A percentile compares a stretch with the other conserved stretches of the same genome.
These are phyloP conservation scores for Limnothrissa miodon DNA, from an alignment of 2,113 vertebrate species.

Conservation along the genomic window DNA sequence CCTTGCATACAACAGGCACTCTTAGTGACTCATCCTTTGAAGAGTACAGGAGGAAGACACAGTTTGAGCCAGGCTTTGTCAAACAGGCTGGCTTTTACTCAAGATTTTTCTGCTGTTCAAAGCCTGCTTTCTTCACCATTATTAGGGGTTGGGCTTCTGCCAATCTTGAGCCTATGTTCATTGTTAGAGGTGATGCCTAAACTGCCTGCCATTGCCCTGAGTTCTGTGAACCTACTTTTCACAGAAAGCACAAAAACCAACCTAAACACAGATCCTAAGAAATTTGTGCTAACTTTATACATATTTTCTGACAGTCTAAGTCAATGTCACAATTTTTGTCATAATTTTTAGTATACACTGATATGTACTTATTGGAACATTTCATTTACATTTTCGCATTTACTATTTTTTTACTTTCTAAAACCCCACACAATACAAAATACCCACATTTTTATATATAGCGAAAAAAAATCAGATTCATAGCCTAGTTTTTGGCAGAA, in stretches of 20 bases:
- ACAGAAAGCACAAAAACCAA: neutral
- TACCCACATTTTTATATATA: too few species aligned
- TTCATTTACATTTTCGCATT: too few species aligned
- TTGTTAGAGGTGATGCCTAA: neutral
- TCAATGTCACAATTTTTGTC: too few species aligned
- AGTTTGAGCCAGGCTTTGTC: neutral
- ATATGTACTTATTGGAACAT: too few species aligned
- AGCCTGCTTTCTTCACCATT: neutral
- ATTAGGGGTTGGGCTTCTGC: neutral
- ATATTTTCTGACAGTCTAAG: too few species aligned
- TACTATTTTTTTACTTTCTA: too few species aligned
- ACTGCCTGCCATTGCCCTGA: neutral
- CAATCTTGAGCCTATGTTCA: neutral
- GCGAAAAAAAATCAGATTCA: too few species aligned
- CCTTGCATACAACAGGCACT: neutral
- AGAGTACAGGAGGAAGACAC: neutral
- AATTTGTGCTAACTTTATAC: too few species aligned
- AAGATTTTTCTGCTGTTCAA: neutral
- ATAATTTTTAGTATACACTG: too few species aligned
- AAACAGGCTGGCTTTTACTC: neutral
- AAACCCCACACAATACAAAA: too few species aligned
- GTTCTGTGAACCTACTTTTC: neutral
- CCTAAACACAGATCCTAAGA: neutral
- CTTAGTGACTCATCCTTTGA: neutral
- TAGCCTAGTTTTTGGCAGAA: too few species aligned